Evolutionary conservation across 2,888 invertebrate genomes (phyloP).

Genomic region (Ditylenchus weischeri): DNA sequence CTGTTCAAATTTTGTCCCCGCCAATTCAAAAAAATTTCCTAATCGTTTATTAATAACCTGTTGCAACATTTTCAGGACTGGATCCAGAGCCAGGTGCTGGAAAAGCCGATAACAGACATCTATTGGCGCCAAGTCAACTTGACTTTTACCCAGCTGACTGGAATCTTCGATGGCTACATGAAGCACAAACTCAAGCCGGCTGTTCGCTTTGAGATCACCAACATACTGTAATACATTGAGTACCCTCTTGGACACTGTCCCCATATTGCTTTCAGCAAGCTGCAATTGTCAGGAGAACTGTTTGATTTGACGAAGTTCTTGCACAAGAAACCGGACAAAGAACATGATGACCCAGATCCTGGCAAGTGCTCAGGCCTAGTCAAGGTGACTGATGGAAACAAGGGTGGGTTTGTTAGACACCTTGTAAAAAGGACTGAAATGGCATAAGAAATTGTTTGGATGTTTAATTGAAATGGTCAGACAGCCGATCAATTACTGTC

Average conservation of each 20-base stretch:
- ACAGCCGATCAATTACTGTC: too few relatives aligned
- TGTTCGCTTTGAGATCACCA: conserved; percentile 48
- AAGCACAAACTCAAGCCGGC: conserved; percentile 41
- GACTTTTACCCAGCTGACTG: conserved; percentile 55
- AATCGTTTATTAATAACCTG: too few relatives aligned
- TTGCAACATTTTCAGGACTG: conserved; percentile 49
- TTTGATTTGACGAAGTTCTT: conserved; percentile 53
- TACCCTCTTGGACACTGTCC: too few relatives aligned
- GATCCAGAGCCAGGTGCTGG: conserved; percentile 43
- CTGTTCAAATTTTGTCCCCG: too few relatives aligned
- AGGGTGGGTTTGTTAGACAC: conserved; percentile 13
- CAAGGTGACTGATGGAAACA: conserved; percentile 49
- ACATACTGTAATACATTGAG: conserved; percentile 37
- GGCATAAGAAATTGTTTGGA: too few relatives aligned
- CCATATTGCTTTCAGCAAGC: conserved; percentile 38
- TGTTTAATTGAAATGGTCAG: too few relatives aligned
- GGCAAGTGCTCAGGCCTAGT: conserved; percentile 53
- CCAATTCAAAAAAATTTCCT: too few relatives aligned
- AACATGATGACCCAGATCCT: conserved; percentile 38
- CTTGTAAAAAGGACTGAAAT: too few relatives aligned
- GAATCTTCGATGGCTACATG: conserved; percentile 48
- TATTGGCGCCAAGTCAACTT: conserved; percentile 44
- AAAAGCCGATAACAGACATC: conserved; percentile 32
- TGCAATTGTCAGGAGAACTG: conserved; percentile 55
- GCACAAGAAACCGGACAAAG: conserved; percentile 43